Evolutionary conservation across 2,113 vertebrate genomes (phyloP), one percentile per base, ranked within the genome.

Genomic region (Oreocharis arfaki): DNA sequence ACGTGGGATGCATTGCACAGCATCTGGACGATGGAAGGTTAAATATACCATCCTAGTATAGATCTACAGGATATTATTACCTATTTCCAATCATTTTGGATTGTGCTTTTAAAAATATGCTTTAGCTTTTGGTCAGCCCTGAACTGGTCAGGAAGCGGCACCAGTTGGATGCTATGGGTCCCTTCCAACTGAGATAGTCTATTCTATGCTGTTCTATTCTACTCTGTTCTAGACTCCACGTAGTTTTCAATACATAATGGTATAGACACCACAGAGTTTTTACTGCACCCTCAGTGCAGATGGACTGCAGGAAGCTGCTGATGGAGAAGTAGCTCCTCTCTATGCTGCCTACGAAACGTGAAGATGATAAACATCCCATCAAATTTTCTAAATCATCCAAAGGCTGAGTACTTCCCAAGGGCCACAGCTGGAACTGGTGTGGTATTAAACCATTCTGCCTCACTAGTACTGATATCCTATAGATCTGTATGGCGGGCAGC

Each of bases 301-400:
- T 0, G 1, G 21, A 9, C 64, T 26, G 10, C 6, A 35, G 10
- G 42, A 65, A 78, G 50, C 47, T 67, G 65, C 70, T 56, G 56
- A 16, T 60, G 55, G 71, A 80, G 67, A 37, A 68, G 55, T 16
- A 55, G 32, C 39, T 55, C 11, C 71, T 75, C 10, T 39, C 35
- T 57, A 10, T 0, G 0, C n/a, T 53, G 24, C 41, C 37, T 37
- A 17, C 20, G 26, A n/a, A 49, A 49, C 1, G 0, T 0, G 0
- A 53, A 75, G 35, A 27, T 0, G 0, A 39, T 6, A 35, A 71
- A 23, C 4, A 32, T 42, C 20, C 39, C 53, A 49, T 21, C 9
- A 46, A 46, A 52, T 60, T 71, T 64, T 46, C 35, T 37, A 35
- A 50, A 35, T 65, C 50, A 11, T 21, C 30, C 15, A 6, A 41